Evolutionary conservation across 2,797 vertebrate genomes (phyloP).

Genomic region (Basileuterus tristriatus): DNA sequence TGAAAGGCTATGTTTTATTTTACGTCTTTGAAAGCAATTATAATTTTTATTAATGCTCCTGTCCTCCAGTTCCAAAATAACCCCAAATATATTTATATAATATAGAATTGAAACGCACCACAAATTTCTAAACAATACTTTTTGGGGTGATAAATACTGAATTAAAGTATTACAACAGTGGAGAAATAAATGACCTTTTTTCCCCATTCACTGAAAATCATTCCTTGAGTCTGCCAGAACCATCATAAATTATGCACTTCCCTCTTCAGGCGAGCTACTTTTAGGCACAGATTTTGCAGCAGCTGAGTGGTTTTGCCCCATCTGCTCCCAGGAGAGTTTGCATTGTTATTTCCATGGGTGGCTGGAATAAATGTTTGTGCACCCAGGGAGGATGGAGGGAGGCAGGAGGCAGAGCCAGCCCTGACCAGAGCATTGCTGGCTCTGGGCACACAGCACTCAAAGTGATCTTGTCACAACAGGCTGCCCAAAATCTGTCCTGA

Average conservation of each 20-base stretch:
- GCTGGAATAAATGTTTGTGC: not conserved
- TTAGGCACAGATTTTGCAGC: not conserved
- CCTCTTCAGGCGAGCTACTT: not conserved
- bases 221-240: not conserved
- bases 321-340: not conserved
- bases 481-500: not conserved
- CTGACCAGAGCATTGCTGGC: rapidly evolving
- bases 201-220: not conserved
- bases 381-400: not conserved
- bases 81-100: not conserved
- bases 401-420: not conserved
- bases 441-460: not conserved
- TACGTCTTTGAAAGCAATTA: not conserved
- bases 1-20: not conserved
- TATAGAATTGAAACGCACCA: not conserved
- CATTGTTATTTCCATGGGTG: not conserved
- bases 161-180: not conserved
- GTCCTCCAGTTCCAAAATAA: not conserved
- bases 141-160: not conserved
- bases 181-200: not conserved
- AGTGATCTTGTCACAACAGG: not conserved
- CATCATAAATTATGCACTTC: not conserved
- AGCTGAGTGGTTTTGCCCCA: not conserved
- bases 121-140: not conserved
- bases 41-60: not conserved